These are phyloP conservation scores for Oostethus manadensis DNA, from an alignment of 2,113 vertebrate species.

Conservation along the genomic window DNA sequence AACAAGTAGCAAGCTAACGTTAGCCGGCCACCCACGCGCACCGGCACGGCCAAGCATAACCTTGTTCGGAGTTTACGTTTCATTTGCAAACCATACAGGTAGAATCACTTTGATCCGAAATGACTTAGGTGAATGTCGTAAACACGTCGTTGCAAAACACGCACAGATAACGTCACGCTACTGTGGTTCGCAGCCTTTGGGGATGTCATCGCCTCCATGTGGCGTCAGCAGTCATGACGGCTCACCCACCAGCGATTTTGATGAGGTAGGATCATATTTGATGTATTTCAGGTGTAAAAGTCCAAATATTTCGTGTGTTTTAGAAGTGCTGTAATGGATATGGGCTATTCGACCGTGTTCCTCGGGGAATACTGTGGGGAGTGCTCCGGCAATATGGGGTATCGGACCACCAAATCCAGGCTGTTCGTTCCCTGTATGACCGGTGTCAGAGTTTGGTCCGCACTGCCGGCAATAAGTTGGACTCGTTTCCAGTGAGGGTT, in stretches of 20 bases:
- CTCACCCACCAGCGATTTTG: constrained; percentile 35
- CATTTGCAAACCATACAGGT: background rate
- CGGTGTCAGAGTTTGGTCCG: no score
- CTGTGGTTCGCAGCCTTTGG: background rate
- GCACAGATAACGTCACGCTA: background rate
- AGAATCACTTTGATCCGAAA: background rate
- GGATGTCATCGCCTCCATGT: constrained; percentile 28
- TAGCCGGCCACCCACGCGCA: constrained; percentile 2
- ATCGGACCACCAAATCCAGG: no score
- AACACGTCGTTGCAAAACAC: background rate
- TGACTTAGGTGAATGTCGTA: background rate
- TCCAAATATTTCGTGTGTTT: no score
- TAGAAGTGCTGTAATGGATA: no score
- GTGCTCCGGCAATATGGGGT: no score
- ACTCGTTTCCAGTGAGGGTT: no score
- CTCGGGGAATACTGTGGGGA: no score
- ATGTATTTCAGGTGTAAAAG: no score
- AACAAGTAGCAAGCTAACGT: constrained; percentile 6
- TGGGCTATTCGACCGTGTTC: no score
- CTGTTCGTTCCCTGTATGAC: no score
- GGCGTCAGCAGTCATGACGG: constrained; percentile 21
- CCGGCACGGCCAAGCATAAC: background rate
- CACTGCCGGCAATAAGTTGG: no score
- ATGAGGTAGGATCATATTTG: constrained; percentile 34
- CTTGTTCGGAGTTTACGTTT: background rate